Percentiles rank a stretch among this genome's conserved stretches.
phyloP scores from a whole-genome alignment of 2,797 vertebrate genomes.

The Petrocephalus schoutedeni region DNA sequence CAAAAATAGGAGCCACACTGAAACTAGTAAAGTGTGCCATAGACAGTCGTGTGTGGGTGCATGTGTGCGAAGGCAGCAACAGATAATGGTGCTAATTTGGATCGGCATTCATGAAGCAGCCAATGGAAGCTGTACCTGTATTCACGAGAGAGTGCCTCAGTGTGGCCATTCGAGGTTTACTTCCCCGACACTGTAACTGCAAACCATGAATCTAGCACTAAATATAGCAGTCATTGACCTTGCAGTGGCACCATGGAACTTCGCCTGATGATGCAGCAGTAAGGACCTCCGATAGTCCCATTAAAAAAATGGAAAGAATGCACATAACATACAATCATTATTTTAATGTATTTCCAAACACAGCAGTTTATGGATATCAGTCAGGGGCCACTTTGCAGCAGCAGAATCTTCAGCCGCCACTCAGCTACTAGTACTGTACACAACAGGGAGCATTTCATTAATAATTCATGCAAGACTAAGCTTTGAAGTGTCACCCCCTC shows the following conservation, averaged over 20 bases:
- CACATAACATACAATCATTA: background rate
- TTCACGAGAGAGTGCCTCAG: background rate
- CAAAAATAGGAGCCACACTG: background rate
- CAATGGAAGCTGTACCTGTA: background rate
- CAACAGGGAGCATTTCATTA: background rate
- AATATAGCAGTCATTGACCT: background rate
- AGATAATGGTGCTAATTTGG: background rate
- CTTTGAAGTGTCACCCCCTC: constrained; percentile 1
- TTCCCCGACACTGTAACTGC: constrained; percentile 1
- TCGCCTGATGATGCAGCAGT: background rate
- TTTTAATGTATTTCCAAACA: background rate
- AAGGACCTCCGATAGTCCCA: background rate
- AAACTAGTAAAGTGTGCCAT: background rate
- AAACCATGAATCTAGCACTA: constrained; percentile 5
- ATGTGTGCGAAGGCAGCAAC: background rate
- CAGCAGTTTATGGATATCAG: background rate
- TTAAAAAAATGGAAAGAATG: background rate
- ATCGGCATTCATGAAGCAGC: background rate
- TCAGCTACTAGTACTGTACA: background rate
- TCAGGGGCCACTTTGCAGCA: background rate
- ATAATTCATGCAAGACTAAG: background rate
- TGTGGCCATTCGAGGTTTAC: background rate
- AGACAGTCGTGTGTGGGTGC: background rate
- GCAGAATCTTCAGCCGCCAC: background rate
- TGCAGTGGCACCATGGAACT: background rate